phyloP scores from a whole-genome alignment of 2,797 vertebrate genomes.

The Geotrypetes seraphini region DNA sequence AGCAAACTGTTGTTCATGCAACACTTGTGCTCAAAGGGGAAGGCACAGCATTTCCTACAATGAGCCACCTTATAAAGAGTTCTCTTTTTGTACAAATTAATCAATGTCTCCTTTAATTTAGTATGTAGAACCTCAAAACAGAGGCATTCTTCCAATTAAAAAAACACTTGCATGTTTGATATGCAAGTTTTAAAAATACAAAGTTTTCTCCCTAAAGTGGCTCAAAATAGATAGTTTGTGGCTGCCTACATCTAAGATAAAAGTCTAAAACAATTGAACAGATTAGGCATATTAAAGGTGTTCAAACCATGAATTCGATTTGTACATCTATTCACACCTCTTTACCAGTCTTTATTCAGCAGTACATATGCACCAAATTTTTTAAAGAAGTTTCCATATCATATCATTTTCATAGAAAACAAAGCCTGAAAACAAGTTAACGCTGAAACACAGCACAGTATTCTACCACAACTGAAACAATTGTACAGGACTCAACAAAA shows the following conservation, averaged over 20 bases:
- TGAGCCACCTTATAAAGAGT: slow-evolving; percentile 74
- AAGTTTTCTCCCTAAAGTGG: slow-evolving; percentile 80
- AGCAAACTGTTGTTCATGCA: slow-evolving; percentile 86
- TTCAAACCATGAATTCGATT: slow-evolving; percentile 71
- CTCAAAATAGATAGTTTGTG: slow-evolving; percentile 82
- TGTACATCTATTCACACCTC: slow-evolving; percentile 71
- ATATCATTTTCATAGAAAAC: slow-evolving; percentile 84
- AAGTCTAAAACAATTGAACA: slow-evolving; percentile 73
- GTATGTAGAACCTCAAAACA: slow-evolving; percentile 56
- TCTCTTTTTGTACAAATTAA: slow-evolving; percentile 55
- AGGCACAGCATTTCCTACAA: slow-evolving; percentile 75
- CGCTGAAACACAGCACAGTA: slow-evolving; percentile 90
- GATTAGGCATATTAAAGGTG: slow-evolving; percentile 79
- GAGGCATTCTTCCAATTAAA: slow-evolving; percentile 70
- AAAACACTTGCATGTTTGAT: slow-evolving; percentile 66
- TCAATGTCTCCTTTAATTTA: slow-evolving; percentile 56
- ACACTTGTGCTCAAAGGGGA: slow-evolving; percentile 78
- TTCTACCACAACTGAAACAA: slow-evolving; percentile 87
- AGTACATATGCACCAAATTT: slow-evolving; percentile 91
- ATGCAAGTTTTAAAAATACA: slow-evolving; percentile 70
- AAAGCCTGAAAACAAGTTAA: slow-evolving; percentile 82
- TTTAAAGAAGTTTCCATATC: no score
- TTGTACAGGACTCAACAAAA: slow-evolving; percentile 88
- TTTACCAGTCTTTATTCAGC: slow-evolving; percentile 75
- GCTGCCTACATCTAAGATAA: slow-evolving; percentile 79